Evolutionary conservation across 2,797 vertebrate genomes (phyloP).

Genomic region (Enteromius treurensis): DNA sequence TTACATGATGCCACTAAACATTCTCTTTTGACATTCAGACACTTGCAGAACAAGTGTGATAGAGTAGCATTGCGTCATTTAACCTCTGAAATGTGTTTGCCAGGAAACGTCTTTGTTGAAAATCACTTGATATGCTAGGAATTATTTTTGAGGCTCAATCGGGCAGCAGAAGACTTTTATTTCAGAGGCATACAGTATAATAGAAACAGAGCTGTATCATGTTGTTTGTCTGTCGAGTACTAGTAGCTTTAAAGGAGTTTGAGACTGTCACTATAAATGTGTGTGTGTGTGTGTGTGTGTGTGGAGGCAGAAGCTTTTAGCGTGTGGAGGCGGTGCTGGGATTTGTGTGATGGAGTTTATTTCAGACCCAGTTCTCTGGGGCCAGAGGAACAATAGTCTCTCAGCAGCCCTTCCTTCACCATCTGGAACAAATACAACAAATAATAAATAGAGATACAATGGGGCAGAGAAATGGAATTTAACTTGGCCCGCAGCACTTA

Average conservation of each 20-base stretch:
- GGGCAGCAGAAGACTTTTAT: not conserved
- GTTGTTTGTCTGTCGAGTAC: not conserved
- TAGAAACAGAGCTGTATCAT: not conserved
- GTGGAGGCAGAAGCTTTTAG: constrained; percentile 47
- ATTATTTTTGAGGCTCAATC: not conserved
- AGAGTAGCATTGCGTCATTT: not conserved
- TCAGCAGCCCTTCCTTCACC: constrained; percentile 59
- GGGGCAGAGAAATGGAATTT: constrained; percentile 71
- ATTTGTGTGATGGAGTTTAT: constrained; percentile 56
- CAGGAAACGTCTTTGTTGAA: not conserved
- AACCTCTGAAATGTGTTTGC: not conserved
- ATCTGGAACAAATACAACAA: constrained; percentile 70
- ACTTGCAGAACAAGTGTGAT: not conserved
- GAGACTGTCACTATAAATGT: constrained; percentile 6
- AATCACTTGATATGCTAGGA: not conserved
- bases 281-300: constrained; percentile 17
- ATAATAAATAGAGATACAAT: constrained; percentile 73
- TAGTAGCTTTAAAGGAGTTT: constrained; percentile 4
- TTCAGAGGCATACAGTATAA: not conserved
- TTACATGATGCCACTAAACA: not conserved
- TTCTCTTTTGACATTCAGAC: not conserved
- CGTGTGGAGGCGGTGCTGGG: constrained; percentile 40
- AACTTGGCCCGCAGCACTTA: constrained; percentile 70
- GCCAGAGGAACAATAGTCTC: constrained; percentile 57
- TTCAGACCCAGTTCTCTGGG: constrained; percentile 56